phyloP scores from a whole-genome alignment of 1,140 invertebrate species.

The Euura lappo region DNA sequence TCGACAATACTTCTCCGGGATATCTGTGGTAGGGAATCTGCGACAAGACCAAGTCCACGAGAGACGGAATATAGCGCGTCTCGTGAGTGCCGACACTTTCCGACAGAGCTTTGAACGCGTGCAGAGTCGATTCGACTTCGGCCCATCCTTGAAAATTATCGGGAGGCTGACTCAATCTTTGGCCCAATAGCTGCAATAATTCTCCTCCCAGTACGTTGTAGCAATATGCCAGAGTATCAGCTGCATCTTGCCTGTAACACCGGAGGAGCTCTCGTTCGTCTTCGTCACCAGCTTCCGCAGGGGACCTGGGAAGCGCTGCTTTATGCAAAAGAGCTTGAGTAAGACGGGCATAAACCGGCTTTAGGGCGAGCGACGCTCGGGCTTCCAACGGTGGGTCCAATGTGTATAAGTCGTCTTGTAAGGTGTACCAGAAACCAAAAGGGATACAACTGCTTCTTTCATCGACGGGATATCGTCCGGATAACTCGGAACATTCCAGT shows the following conservation, averaged over 20 bases:
- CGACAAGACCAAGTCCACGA: slow-evolving; percentile 71
- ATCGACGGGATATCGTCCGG: slow-evolving; percentile 83
- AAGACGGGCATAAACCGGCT: slow-evolving; percentile 71
- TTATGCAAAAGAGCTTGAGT: slow-evolving; percentile 71
- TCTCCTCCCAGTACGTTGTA: slow-evolving; percentile 77
- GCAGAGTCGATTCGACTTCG: slow-evolving; percentile 79
- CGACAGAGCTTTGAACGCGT: slow-evolving; percentile 81
- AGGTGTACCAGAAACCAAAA: slow-evolving; percentile 89
- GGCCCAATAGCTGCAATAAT: slow-evolving; percentile 70
- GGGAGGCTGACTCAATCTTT: slow-evolving; percentile 55
- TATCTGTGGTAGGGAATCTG: slow-evolving; percentile 69
- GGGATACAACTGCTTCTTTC: slow-evolving; percentile 78
- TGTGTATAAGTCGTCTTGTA: slow-evolving; percentile 76
- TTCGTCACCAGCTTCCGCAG: slow-evolving; percentile 55
- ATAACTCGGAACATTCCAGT: slow-evolving; percentile 77
- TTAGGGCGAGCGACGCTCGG: slow-evolving; percentile 60
- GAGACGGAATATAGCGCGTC: slow-evolving; percentile 65
- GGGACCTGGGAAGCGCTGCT: slow-evolving; percentile 61
- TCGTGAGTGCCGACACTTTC: slow-evolving; percentile 75
- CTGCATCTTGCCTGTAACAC: slow-evolving; percentile 90
- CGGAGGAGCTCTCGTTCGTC: slow-evolving; percentile 87
- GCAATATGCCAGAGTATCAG: slow-evolving; percentile 89
- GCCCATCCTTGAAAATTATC: slow-evolving; percentile 62
- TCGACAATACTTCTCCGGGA: slow-evolving; percentile 49
- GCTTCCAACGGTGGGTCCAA: slow-evolving; percentile 60